Evolutionary conservation across 2,888 invertebrate species (phyloP).

Genomic region (Monochamus alternatus): DNA sequence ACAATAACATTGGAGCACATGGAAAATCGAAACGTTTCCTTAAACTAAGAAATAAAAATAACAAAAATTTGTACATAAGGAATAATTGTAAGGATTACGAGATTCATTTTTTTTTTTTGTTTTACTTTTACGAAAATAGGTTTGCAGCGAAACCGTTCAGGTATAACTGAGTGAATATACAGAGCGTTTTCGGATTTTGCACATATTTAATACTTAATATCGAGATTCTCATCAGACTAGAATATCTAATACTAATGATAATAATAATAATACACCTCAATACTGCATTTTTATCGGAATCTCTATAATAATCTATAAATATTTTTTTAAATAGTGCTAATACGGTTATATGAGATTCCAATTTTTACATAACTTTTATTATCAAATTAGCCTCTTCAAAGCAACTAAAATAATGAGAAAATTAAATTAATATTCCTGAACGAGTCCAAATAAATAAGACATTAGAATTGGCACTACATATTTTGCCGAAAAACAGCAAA

Average conservation of each 20-base stretch:
- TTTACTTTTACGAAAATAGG: conserved; percentile 6
- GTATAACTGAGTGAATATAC: conserved; percentile 28
- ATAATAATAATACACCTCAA: conserved; percentile 4
- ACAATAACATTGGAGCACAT: conserved; percentile 2
- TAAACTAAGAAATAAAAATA: conserved; percentile 19
- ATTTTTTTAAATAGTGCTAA: no score
- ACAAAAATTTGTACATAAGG: conserved; percentile 28
- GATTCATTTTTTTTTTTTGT: conserved; percentile 11
- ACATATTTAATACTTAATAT: conserved; percentile 17
- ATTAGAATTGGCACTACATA: no score
- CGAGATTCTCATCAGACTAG: conserved; percentile 31
- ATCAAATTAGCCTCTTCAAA: no score
- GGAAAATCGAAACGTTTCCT: background rate
- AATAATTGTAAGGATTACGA: conserved; percentile 11
- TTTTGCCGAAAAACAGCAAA: no score
- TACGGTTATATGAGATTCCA: no score
- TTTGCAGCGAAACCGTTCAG: background rate
- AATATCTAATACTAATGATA: conserved; percentile 18
- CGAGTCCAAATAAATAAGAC: no score
- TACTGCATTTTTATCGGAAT: background rate
- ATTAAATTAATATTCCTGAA: no score
- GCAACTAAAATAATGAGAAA: no score
- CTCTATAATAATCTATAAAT: no score
- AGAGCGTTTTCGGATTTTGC: conserved; percentile 7
- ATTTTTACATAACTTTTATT: no score